These are phyloP conservation scores for Cygnus atratus DNA, from an alignment of 2,113 vertebrate species.

Conservation along the genomic window DNA sequence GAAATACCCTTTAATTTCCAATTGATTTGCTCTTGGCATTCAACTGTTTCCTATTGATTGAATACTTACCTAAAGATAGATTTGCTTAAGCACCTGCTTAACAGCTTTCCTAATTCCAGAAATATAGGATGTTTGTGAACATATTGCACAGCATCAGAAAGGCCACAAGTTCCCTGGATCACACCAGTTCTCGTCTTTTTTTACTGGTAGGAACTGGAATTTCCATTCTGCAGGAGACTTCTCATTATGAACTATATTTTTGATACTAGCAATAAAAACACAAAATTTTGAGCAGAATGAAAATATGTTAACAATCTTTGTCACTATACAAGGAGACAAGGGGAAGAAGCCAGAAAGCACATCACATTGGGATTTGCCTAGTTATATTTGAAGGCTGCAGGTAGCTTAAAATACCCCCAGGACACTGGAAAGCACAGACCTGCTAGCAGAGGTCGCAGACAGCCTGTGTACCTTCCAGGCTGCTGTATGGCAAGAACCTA, in stretches of 20 bases:
- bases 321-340: neutral
- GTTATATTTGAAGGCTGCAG: neutral
- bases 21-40: neutral
- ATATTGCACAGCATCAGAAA: neutral
- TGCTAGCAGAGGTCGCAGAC: neutral
- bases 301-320: neutral
- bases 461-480: neutral
- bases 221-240: neutral
- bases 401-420: neutral
- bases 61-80: neutral
- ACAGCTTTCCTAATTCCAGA: neutral
- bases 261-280: neutral
- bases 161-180: neutral
- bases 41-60: neutral
- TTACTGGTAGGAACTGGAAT: neutral
- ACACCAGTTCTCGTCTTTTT: neutral
- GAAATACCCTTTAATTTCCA: neutral
- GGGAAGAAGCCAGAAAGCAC: neutral
- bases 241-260: neutral
- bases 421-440: neutral
- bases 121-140: neutral
- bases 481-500: neutral
- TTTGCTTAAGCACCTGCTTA: neutral
- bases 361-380: neutral
- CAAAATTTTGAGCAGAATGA: neutral